Evolutionary conservation across 2,797 vertebrate genomes (phyloP).

Genomic region (Pampus argenteus): DNA sequence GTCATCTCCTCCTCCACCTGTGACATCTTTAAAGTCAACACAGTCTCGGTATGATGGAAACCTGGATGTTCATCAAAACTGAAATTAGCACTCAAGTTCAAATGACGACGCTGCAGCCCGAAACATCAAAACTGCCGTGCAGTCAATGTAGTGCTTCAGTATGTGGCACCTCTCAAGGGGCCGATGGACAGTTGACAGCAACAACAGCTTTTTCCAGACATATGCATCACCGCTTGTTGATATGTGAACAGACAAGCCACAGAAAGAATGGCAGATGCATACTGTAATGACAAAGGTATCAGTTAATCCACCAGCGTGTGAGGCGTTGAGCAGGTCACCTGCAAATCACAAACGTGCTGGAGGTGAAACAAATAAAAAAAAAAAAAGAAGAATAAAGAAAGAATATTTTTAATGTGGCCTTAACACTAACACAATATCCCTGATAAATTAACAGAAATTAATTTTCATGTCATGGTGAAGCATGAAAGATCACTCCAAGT

Average conservation of each 20-base stretch:
- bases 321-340: conserved; percentile 6
- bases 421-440: neutral
- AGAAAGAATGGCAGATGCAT: conserved; percentile 12
- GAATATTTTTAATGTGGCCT: neutral
- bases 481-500: conserved; percentile 43
- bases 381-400: too few species aligned
- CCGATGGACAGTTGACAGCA: conserved; percentile 27
- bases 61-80: conserved; percentile 29
- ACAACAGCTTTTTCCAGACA: conserved; percentile 41
- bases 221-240: conserved; percentile 10
- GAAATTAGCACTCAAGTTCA: conserved; percentile 40
- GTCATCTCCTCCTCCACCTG: neutral
- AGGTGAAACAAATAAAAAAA: conserved; percentile 7
- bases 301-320: conserved; percentile 1
- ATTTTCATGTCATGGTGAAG: neutral
- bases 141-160: neutral
- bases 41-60: conserved; percentile 30
- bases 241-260: conserved; percentile 6
- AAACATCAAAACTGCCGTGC: neutral
- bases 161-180: neutral
- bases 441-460: neutral
- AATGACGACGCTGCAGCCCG: conserved; percentile 12
- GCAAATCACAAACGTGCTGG: neutral
- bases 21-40: neutral
- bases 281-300: conserved; percentile 23